Base-by-base conservation (phyloP, 1,140 invertebrate genomes). In the Chelonus insularis region DNA sequence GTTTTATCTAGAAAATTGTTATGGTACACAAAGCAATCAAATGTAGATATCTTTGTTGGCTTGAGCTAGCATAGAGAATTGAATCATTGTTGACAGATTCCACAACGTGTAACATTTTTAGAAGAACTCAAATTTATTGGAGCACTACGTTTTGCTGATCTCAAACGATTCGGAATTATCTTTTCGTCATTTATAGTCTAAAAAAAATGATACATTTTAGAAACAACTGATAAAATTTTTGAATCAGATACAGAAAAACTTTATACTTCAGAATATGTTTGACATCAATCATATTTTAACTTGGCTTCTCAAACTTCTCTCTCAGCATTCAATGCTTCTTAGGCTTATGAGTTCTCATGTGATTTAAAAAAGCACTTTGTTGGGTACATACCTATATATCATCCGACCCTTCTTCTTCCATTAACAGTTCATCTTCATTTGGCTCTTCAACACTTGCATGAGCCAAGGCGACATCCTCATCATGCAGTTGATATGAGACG, bases 301-400 rank as follows among this genome's bases (percentile, higher is more conserved):
- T 62, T 71, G 5, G 68, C 68, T 65, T 73, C 74, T 8, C 68
- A 67, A 1, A 72, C 72, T 56, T 77, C 75, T 52, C 72, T 70
- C 34, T 74, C 74, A 9, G 69, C 74, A 37, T 77, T 77, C 12
- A 76, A 57, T 73, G 62, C 57, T 68, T 74, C 59, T 77, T 77
- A 7, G 75, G 75, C 60, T 77, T 69, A 11, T 77, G 75, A 20
- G 73, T 77, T 25, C 75, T 72, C 74, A 76, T 76, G n/a, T 77
- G 75, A 64, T 77, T 77, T 12, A 74, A 77, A 23, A 77, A 63
- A 11, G 75, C 74, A 57, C 75, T 77, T 64, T 77, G 75, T 52
- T 76, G 74, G 0, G 75, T 77, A 47, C 75, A 77, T 2, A 72
- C 64, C 75, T 77, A 41, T 2, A 47, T 2, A 41, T 69, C 64